Percentiles rank a stretch among this genome's conserved stretches.
These are phyloP conservation scores for Crocidura indochinensis DNA, from an alignment of 2,797 vertebrate species.

Conservation along the genomic window DNA sequence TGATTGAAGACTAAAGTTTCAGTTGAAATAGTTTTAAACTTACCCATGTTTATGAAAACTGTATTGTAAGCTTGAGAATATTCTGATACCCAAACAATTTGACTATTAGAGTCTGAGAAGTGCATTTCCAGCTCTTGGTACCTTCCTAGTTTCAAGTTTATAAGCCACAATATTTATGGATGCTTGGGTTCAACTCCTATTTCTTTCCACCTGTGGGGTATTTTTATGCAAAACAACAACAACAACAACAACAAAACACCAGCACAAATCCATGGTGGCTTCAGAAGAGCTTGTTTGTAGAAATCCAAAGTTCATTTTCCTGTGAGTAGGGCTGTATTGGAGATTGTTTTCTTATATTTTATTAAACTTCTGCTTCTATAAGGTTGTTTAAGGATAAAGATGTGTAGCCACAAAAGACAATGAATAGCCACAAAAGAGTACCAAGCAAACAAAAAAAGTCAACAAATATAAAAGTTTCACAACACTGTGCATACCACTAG, in stretches of 20 bases:
- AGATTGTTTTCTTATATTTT: background rate
- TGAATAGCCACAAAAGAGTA: background rate
- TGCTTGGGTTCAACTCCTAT: slow-evolving; percentile 65
- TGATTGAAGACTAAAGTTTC: slow-evolving; percentile 22
- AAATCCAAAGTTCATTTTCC: background rate
- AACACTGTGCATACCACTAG: background rate
- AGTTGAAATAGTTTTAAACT: slow-evolving; percentile 35
- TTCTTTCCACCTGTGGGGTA: slow-evolving; percentile 58
- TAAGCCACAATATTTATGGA: slow-evolving; percentile 57
- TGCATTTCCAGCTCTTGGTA: slow-evolving; percentile 74
- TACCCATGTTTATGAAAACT: slow-evolving; percentile 60
- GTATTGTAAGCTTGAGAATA: slow-evolving; percentile 44
- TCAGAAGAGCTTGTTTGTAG: background rate
- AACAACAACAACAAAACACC: too few species aligned
- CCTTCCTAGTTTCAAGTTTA: slow-evolving; percentile 73
- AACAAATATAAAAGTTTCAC: slow-evolving; percentile 35
- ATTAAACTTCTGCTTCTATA: slow-evolving; percentile 25
- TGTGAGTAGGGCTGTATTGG: background rate
- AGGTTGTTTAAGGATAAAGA: background rate
- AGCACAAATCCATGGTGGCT: background rate
- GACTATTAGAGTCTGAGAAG: slow-evolving; percentile 73
- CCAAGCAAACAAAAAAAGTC: slow-evolving; percentile 21
- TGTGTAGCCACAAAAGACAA: background rate
- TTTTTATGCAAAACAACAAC: slow-evolving; percentile 76
- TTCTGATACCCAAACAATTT: slow-evolving; percentile 68